These are phyloP conservation scores for Polyommatus icarus DNA, from an alignment of 2,888 invertebrate species.

Conservation along the genomic window DNA sequence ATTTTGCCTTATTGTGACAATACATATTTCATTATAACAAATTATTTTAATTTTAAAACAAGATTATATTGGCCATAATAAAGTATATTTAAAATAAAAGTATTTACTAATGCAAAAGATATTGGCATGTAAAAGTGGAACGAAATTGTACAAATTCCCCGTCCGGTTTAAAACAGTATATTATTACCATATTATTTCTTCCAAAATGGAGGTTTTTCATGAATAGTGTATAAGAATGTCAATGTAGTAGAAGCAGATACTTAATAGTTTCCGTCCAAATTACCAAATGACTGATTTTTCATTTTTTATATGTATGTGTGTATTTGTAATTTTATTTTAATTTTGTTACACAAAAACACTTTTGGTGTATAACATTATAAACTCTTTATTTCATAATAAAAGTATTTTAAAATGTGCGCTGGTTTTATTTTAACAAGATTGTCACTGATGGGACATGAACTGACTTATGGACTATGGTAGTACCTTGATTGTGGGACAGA, in stretches of 20 bases:
- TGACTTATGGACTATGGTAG: no score
- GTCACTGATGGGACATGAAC: no score
- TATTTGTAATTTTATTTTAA: conserved; percentile 50
- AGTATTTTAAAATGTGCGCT: conserved; percentile 63
- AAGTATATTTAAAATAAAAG: conserved; percentile 14
- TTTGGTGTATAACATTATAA: conserved; percentile 54
- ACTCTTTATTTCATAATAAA: conserved; percentile 60
- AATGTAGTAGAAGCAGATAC: conserved; percentile 60
- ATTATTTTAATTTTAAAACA: conserved; percentile 19
- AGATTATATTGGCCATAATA: conserved; percentile 24
- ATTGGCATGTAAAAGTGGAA: background rate
- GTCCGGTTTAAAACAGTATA: conserved; percentile 49
- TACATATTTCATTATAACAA: conserved; percentile 21
- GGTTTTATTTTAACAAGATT: background rate
- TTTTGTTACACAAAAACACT: conserved; percentile 60
- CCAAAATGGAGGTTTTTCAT: conserved; percentile 32
- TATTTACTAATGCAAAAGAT: conserved; percentile 32
- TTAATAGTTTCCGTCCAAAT: conserved; percentile 79
- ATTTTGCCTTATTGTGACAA: conserved; percentile 30
- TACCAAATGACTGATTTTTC: conserved; percentile 74
- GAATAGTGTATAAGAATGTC: conserved; percentile 52
- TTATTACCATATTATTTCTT: conserved; percentile 34
- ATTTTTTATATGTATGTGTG: conserved; percentile 54
- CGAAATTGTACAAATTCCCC: conserved; percentile 52
- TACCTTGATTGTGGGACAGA: no score